Conservation (phyloP, 2,113 vertebrate genomes). For the Grus americana region DNA sequence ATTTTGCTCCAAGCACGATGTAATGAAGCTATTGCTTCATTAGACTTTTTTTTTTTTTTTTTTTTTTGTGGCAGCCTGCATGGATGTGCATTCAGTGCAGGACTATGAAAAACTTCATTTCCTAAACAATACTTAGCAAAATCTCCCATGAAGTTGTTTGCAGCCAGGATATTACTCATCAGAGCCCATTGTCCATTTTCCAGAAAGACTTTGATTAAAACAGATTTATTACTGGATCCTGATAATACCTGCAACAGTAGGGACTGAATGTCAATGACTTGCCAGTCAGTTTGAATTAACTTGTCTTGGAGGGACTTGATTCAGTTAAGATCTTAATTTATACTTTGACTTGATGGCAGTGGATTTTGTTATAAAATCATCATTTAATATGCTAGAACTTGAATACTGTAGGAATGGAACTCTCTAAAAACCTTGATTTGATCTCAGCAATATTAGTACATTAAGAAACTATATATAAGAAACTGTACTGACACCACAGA, state of each 20-base stretch:
- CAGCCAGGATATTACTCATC: constrained; percentile 15
- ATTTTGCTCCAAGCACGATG: not conserved
- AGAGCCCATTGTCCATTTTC: constrained; percentile 18
- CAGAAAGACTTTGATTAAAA: constrained; percentile 17
- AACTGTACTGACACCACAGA: not conserved
- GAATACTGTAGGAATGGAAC: not conserved
- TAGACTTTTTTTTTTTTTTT: not conserved
- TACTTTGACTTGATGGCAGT: not conserved
- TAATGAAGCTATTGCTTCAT: not conserved
- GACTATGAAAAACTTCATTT: not conserved
- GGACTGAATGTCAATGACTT: constrained; percentile 19
- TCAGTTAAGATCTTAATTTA: not conserved
- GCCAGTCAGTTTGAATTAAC: constrained; percentile 6
- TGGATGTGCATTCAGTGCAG: not conserved
- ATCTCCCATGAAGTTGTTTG: not conserved
- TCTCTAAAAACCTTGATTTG: not conserved
- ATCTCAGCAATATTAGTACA: not conserved
- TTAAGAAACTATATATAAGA: not conserved
- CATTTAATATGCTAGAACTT: not conserved
- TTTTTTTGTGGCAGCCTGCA: not conserved
- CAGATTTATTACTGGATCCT: not conserved
- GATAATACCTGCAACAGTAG: not conserved
- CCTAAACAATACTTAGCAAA: not conserved
- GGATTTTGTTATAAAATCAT: not conserved
- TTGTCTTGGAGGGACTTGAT: not conserved